Conservation (phyloP, 2,888 invertebrate genomes). For the Scaeva pyrastri region DNA sequence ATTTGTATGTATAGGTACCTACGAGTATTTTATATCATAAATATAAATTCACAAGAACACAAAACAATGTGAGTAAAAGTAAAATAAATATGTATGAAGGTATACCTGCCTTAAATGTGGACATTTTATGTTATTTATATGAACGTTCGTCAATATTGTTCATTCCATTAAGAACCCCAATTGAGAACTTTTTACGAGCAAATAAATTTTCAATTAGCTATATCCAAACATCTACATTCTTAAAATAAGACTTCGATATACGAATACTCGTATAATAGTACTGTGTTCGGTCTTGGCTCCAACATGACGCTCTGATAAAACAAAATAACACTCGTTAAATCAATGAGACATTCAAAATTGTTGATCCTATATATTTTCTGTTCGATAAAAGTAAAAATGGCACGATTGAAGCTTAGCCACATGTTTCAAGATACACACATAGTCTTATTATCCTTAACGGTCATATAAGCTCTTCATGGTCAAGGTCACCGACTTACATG, state of each 20-base stretch:
- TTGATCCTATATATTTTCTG: constrained; percentile 13
- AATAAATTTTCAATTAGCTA: constrained; percentile 54
- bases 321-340: background rate
- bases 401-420: background rate
- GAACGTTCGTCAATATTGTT: background rate
- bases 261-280: no score
- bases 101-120: background rate
- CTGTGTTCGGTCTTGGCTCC: background rate
- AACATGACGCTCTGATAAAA: background rate
- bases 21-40: no score
- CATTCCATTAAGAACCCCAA: constrained; percentile 25
- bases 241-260: no score
- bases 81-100: no score
- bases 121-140: background rate
- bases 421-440: constrained; percentile 25
- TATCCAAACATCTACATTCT: background rate
- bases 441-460: background rate
- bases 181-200: constrained; percentile 38
- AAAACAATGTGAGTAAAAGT: no score
- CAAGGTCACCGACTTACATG: background rate
- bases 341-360: constrained; percentile 18
- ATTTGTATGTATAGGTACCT: no score
- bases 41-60: no score
- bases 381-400: background rate
- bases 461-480: background rate